These are phyloP conservation scores for Hermetia illucens DNA, from an alignment of 1,140 invertebrate species.

Conservation along the genomic window DNA sequence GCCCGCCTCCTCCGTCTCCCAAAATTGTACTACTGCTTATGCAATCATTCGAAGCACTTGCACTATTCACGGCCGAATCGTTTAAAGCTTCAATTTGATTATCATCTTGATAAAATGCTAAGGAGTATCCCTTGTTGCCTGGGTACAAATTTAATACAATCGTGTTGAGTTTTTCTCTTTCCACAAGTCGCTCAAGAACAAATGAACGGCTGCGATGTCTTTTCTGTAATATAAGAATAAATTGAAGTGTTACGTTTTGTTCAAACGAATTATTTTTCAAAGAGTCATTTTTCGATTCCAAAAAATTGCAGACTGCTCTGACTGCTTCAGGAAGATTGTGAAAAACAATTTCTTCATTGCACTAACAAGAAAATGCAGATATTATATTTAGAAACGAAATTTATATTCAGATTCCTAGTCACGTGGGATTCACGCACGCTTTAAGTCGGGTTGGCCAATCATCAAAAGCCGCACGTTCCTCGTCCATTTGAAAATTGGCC, in stretches of 20 bases:
- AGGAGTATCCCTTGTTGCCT: slow-evolving; percentile 79
- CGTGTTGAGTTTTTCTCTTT: slow-evolving; percentile 71
- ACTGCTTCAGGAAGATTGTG: too few species aligned
- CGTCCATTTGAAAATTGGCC: too few species aligned
- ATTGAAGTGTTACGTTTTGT: neutral
- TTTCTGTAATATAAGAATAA: slow-evolving; percentile 12
- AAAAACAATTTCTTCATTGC: too few species aligned
- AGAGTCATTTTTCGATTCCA: too few species aligned
- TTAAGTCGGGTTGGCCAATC: too few species aligned
- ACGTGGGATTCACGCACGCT: too few species aligned
- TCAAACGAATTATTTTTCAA: too few species aligned
- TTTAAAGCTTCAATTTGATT: slow-evolving; percentile 13
- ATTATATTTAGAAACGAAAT: too few species aligned
- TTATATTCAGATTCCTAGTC: too few species aligned
- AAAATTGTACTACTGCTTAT: slow-evolving; percentile 1
- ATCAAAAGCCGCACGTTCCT: too few species aligned
- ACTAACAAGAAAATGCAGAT: too few species aligned
- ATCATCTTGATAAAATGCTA: slow-evolving; percentile 51
- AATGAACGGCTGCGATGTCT: slow-evolving; percentile 41
- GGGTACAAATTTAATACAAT: slow-evolving; percentile 82
- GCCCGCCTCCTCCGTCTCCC: neutral
- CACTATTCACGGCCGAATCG: slow-evolving; percentile 17
- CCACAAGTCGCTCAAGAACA: slow-evolving; percentile 70
- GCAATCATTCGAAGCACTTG: neutral
- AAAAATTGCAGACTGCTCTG: too few species aligned